phyloP scores from a whole-genome alignment of 2,888 invertebrate genomes.

The Epicampocera succincta region DNA sequence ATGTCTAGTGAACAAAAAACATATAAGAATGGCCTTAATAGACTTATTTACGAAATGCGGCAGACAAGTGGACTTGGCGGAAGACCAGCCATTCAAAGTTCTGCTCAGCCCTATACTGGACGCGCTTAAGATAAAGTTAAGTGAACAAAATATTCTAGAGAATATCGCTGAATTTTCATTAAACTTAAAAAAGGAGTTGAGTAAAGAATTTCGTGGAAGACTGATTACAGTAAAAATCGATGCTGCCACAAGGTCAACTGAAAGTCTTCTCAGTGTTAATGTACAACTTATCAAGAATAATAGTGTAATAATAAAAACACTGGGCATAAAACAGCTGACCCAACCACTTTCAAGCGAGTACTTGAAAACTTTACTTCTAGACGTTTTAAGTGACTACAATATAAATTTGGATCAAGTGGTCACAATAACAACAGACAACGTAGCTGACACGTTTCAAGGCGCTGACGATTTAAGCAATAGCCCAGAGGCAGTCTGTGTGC shows the following conservation, averaged over 20 bases:
- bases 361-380: slow-evolving; percentile 47
- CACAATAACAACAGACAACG: slow-evolving; percentile 63
- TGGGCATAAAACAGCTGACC: slow-evolving; percentile 41
- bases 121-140: slow-evolving; percentile 41
- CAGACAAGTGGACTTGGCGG: slow-evolving; percentile 40
- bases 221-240: slow-evolving; percentile 55
- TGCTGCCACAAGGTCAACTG: slow-evolving; percentile 45
- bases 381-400: slow-evolving; percentile 37
- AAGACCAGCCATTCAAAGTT: slow-evolving; percentile 48
- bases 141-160: slow-evolving; percentile 50
- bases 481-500: slow-evolving; percentile 17
- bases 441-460: slow-evolving; percentile 52
- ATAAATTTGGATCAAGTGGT: slow-evolving; percentile 57
- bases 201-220: slow-evolving; percentile 44
- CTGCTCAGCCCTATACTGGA: slow-evolving; percentile 41
- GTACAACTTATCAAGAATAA: slow-evolving; percentile 55
- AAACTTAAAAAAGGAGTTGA: slow-evolving; percentile 49
- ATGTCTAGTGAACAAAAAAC: slow-evolving; percentile 37
- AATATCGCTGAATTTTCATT: slow-evolving; percentile 45
- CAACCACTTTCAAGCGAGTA: slow-evolving; percentile 34
- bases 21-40: slow-evolving; percentile 46
- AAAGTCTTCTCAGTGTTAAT: slow-evolving; percentile 48
- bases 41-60: slow-evolving; percentile 58
- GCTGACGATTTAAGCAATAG: slow-evolving; percentile 35
- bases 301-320: slow-evolving; percentile 40